Evolutionary conservation across 2,888 invertebrate genomes (phyloP), one percentile per base, ranked within the genome.

Genomic region (Melanargia galathea): DNA sequence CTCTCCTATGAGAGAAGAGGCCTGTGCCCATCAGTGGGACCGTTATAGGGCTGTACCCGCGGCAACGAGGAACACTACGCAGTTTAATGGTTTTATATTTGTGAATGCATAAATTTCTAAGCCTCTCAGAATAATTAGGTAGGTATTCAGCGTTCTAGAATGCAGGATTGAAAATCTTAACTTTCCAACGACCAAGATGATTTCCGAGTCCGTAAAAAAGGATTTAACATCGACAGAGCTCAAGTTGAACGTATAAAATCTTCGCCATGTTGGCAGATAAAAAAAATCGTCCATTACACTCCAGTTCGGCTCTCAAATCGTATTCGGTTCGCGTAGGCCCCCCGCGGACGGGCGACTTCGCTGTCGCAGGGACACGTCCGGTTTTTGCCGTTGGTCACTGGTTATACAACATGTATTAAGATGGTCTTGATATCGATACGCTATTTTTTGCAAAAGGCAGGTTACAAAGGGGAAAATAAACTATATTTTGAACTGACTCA

Each of bases 201-300:
- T 54, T 38, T 20, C n/a, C n/a, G 13, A 20, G 16, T 18, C 18
- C 33, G 30, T 55, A 40, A 26, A 56, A 56, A 56, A 45, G 45
- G 56, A 26, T 45, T 56, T 11, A 58, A 48, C 22, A 16, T 24
- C 18, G 16, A 48, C 7, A 22, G 48, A 46, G 46, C 35, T 58
- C 16, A 48, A 58, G 16, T 48, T 35, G 10, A 46, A 46, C 13
- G 46, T 48, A 24, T 48, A 58, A 55, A 55, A 43, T 33, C 35
- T 30, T 35, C 18, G 35, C n/a, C 20, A 48, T 48, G 54, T 59
- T 20, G 16, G 52, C 8, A 43, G 63, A 59, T 59, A 63, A 59
- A 63, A 59, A n/a, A 58, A 55, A 48, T 48, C 45, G 35, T 16
- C 54, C 38, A 63, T 63, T 55, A 58, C 35, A 51, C 51, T 63